phyloP scores from a whole-genome alignment of 2,888 invertebrate species.

The Arrhopalites spinosus region DNA sequence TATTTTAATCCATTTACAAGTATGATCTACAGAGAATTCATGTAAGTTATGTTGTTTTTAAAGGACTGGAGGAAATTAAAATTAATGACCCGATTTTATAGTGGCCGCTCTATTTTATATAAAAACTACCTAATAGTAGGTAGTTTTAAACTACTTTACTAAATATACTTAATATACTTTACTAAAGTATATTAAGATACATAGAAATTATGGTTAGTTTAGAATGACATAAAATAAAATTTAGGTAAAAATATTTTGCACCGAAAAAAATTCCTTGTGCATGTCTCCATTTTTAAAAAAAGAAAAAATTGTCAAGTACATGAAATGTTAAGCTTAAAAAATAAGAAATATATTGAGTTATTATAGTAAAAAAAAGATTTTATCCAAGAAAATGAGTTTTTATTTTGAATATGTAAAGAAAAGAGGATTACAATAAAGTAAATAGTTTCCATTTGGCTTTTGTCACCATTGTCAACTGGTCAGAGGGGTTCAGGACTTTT shows the following conservation, averaged over 20 bases:
- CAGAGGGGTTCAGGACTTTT: not conserved
- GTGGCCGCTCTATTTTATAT: not conserved
- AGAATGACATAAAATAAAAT: no score
- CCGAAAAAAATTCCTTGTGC: constrained; percentile 8
- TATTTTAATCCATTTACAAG: not conserved
- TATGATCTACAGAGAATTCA: not conserved
- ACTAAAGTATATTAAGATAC: no score
- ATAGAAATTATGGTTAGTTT: not conserved
- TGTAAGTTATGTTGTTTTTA: not conserved
- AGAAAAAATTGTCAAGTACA: not conserved
- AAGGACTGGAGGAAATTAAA: not conserved
- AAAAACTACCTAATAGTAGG: no score
- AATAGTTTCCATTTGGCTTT: not conserved
- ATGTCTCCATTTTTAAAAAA: constrained; percentile 5
- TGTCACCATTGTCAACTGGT: not conserved
- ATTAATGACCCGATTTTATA: not conserved
- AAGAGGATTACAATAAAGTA: not conserved
- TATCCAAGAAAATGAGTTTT: not conserved
- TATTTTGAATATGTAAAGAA: not conserved
- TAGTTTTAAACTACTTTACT: no score
- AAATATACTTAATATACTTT: no score
- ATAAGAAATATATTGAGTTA: no score
- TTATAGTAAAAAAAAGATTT: not conserved
- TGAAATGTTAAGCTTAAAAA: no score
- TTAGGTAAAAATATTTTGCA: no score